Base-by-base conservation (phyloP, 92 coral and sea anemone genomes). In the Meandrina meandrites region DNA sequence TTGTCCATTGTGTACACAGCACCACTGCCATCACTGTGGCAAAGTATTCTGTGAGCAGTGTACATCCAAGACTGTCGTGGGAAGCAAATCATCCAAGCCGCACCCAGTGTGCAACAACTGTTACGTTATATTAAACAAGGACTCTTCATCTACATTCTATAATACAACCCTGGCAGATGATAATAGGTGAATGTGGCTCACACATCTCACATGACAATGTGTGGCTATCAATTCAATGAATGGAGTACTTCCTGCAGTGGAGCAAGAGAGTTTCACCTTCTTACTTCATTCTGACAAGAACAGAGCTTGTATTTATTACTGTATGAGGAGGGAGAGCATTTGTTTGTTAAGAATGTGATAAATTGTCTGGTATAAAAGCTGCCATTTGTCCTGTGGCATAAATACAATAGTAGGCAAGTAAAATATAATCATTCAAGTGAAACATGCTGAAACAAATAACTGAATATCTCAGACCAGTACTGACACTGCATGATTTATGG, bases 11-110 rank as follows among this genome's bases (percentile, higher is more conserved):
- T 48, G 53, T 48, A 54, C 42, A 1, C 86, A 95, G 99, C 92
- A 89, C 73, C 95, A 93, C 86, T 97, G 97, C 80, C 93, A 93
- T 53, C 97, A 95, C 77, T 95, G 98, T 74, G 98, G 98, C 15
- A 95, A 95, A 70, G 87, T 95, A 74, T 92, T 95, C 79, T 95
- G 98, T 76, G 94, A 90, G 73, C 76, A 81, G 30, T 94, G 99
- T 81, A 88, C 91, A 47, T 89, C 90, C 60, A 91, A 95, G 86
- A 91, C 96, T 78, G 84, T 91, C 30, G 53, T 75, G 74, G 93
- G 92, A 80, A 80, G 89, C 12, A 80, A 51, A 36, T 83, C 95
- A 36, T 86, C 86, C 18, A 89, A 90, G 18, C 79, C 93, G 21
- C 97, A 93, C 81, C 98, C 88, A 45, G 98, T 95, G 45, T 97